A percentile compares a stretch with the other conserved stretches of the same genome.
These are phyloP conservation scores for Saguinus midas DNA, from an alignment of 2,113 vertebrate genomes.

Conservation along the genomic window DNA sequence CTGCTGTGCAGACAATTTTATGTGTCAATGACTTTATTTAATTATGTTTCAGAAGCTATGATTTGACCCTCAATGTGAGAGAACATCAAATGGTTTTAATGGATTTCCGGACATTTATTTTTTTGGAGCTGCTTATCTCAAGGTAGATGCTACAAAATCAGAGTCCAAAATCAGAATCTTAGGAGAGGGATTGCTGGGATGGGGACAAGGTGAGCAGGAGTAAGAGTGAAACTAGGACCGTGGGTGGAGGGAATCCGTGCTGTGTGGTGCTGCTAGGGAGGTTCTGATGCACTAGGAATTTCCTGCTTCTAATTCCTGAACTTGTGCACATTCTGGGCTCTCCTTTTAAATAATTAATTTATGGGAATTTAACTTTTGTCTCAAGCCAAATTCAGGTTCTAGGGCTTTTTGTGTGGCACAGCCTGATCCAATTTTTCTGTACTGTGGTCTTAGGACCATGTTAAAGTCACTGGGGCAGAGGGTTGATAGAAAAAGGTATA, in stretches of 20 bases:
- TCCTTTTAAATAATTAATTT: not conserved
- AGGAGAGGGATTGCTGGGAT: not conserved
- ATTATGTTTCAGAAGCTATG: conserved; percentile 39
- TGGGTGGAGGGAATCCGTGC: no score
- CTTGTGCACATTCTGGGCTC: not conserved
- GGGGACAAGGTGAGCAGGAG: not conserved
- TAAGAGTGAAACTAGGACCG: not conserved
- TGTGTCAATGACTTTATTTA: conserved; percentile 42
- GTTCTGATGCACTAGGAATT: not conserved
- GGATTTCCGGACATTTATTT: not conserved
- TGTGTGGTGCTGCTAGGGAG: not conserved
- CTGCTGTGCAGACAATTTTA: not conserved
- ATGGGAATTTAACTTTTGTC: not conserved
- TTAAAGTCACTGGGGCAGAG: not conserved
- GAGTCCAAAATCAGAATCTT: not conserved
- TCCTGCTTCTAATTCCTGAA: not conserved
- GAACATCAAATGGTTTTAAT: not conserved
- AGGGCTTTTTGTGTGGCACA: not conserved
- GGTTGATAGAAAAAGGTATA: not conserved
- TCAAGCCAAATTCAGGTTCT: not conserved
- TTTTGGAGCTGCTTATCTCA: not conserved
- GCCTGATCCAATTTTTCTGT: not conserved
- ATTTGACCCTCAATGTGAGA: not conserved
- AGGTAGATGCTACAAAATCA: not conserved
- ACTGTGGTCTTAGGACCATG: not conserved